Evolutionary conservation across 1,140 invertebrate species (phyloP).

Genomic region (Hestina assimilis): DNA sequence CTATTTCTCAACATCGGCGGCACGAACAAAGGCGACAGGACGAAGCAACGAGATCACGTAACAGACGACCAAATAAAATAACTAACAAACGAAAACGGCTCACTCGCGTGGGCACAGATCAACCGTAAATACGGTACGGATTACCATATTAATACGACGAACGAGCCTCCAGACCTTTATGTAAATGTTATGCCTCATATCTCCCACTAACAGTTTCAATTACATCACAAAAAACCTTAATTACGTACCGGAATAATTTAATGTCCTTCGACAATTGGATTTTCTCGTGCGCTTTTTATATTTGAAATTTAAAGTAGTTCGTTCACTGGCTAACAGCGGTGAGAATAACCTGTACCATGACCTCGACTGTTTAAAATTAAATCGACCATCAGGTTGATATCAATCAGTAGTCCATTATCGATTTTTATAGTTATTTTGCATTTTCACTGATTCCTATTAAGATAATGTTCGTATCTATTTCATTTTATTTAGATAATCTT

Average conservation of each 20-base stretch:
- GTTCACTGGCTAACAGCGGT: neutral
- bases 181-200: slow-evolving; percentile 30
- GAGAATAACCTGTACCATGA: neutral
- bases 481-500: no score
- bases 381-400: no score
- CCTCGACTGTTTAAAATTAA: neutral
- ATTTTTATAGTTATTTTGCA: neutral
- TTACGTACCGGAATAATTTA: slow-evolving; percentile 16
- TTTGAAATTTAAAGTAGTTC: slow-evolving; percentile 1
- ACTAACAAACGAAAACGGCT: neutral
- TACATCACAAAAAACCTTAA: slow-evolving; percentile 30
- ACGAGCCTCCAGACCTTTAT: slow-evolving; percentile 24
- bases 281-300: slow-evolving; percentile 1
- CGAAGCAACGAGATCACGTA: neutral
- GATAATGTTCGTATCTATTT: no score
- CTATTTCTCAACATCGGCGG: neutral
- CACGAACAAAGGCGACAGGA: neutral
- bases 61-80: slow-evolving; percentile 1
- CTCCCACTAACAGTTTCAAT: slow-evolving; percentile 32
- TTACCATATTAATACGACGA: slow-evolving; percentile 31
- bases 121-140: neutral
- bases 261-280: slow-evolving; percentile 12
- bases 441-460: neutral
- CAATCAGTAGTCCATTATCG: no score
- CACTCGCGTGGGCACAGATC: neutral